Base-by-base conservation (phyloP, 1,140 invertebrate genomes). In the Solenopsis fugax region DNA sequence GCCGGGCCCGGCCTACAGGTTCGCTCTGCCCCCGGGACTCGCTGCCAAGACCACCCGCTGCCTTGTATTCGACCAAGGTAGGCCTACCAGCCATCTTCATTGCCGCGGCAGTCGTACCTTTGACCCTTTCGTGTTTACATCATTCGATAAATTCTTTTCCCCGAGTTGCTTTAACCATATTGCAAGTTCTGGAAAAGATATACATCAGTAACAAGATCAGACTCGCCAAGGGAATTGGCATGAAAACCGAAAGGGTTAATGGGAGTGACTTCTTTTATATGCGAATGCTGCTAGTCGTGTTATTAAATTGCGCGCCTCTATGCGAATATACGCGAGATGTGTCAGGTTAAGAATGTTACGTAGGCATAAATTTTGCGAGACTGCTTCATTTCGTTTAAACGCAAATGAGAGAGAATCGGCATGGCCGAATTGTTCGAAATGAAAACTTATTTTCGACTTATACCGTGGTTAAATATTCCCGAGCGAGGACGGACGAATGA, bases 51-150 rank as follows among this genome's bases (percentile, higher is more conserved):
- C 94, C 93, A 94, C 95, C 92, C 95, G 95, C 91, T 95, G 94
- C 94, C 94, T 96, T 95, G 94, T 95, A 91, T 95, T 95, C 94
- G 95, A 95, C 93, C 95, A 96, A 96, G 95, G 95, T 96, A 96
- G 95, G 95, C 90, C 93, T 92, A 92, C 88, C 87, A 93, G 94
- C 93, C 94, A 94, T 95, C 92, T 94, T 94, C 93, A 93, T 94
- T 93, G 69, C 67, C 80, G 54, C 56, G 85, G 86, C 67, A 76
- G 85, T 86, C 86, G 52, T 64, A 60, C 34, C 69, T 75, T 85
- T 86, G 75, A 82, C 56, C 37, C 50, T 69, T 60, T 85, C 62
- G 41, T 3, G 48, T 52, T 71, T 41, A n/a, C 37, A 24, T 64
- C 45, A 58, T 45, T 45, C 3, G n/a, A 18, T 29, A 2, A 21